Percentiles rank a stretch among this genome's conserved stretches.
phyloP scores from a whole-genome alignment of 2,888 invertebrate species.

The Andrena marginata region DNA sequence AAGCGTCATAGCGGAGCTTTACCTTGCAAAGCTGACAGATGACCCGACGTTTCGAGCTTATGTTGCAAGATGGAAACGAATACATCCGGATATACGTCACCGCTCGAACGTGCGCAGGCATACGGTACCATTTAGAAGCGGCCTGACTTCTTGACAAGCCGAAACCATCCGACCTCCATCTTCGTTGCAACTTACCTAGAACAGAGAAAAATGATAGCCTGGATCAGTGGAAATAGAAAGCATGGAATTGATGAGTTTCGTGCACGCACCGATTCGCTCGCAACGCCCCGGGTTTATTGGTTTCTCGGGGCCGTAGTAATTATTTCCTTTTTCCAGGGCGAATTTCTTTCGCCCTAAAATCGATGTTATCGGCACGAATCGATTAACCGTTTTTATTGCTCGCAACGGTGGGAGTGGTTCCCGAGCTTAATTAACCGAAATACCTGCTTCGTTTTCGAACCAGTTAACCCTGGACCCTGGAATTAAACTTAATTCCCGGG shows the following conservation, averaged over 20 bases:
- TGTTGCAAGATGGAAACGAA: constrained; percentile 66
- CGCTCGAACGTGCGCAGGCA: constrained; percentile 10
- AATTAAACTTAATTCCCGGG: constrained; percentile 73
- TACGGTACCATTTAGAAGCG: constrained; percentile 49
- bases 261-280: constrained; percentile 7
- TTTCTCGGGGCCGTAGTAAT: constrained; percentile 27
- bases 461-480: constrained; percentile 51
- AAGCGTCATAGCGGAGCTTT: constrained; percentile 78
- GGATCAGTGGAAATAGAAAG: constrained; percentile 36
- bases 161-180: constrained; percentile 50
- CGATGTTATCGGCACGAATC: constrained; percentile 67
- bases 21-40: constrained; percentile 79
- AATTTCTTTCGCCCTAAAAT: constrained; percentile 38
- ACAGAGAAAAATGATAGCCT: constrained; percentile 61
- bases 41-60: constrained; percentile 77
- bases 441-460: constrained; percentile 55
- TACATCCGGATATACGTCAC: constrained; percentile 66
- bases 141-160: constrained; percentile 36
- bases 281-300: constrained; percentile 5
- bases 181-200: constrained; percentile 74
- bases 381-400: constrained; percentile 67
- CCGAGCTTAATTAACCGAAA: constrained; percentile 69
- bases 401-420: constrained; percentile 44
- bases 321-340: constrained; percentile 39
- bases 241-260: constrained; percentile 28